Percentiles rank a stretch among this genome's conserved stretches.
Evolutionary conservation across 2,113 vertebrate genomes (phyloP).

Genomic region (Atlantisia rogersi): DNA sequence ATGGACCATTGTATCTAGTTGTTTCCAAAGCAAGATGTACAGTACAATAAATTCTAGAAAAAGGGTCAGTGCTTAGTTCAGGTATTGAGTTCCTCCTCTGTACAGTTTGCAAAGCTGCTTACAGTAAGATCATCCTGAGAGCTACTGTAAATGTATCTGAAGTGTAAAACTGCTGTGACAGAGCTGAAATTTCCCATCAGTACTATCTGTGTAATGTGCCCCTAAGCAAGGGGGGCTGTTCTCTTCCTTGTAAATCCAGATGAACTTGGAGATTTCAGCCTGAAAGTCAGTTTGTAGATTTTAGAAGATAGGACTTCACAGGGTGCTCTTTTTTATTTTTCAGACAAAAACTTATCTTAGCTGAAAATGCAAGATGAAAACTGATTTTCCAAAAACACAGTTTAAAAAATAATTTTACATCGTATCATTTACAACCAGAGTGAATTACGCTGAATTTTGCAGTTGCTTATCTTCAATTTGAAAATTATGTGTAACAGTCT

Average conservation of each 20-base stretch:
- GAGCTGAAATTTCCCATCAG: not conserved
- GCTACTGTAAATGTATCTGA: not conserved
- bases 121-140: not conserved
- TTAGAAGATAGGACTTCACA: not conserved
- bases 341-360: not conserved
- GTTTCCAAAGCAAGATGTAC: constrained; percentile 44
- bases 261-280: not conserved
- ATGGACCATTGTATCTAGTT: constrained; percentile 58
- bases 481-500: not conserved
- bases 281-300: not conserved
- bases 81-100: not conserved
- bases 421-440: not conserved
- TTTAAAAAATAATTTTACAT: not conserved
- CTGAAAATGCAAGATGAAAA: not conserved
- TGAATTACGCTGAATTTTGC: not conserved
- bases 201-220: not conserved
- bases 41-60: not conserved
- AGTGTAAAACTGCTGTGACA: not conserved
- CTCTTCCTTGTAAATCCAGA: not conserved
- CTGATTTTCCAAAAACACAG: not conserved
- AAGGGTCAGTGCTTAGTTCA: not conserved
- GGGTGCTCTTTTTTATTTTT: not conserved
- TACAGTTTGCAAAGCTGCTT: constrained; percentile 30
- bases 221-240: not conserved
- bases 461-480: not conserved